Conservation (phyloP, 2,113 vertebrate species). For the Thermophis baileyi region DNA sequence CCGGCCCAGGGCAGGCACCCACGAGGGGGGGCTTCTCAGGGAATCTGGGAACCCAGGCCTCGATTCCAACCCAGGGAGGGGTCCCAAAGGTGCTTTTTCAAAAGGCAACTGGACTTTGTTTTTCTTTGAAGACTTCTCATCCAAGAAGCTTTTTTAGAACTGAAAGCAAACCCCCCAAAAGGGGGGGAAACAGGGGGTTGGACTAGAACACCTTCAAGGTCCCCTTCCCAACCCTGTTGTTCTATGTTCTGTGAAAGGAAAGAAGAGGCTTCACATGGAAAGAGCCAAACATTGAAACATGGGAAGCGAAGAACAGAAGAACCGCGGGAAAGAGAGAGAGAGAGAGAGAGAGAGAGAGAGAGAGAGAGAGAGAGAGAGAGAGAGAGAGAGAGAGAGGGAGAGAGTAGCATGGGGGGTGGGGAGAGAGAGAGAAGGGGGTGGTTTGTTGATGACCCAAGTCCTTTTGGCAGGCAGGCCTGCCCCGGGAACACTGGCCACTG, state of each 20-base stretch:
- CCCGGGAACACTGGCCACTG: conserved; percentile 82
- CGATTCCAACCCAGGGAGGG: neutral
- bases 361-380: conserved; percentile 9
- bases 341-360: neutral
- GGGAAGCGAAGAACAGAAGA: neutral
- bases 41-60: neutral
- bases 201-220: neutral
- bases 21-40: neutral
- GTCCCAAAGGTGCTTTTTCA: too few relatives aligned
- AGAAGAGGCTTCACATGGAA: neutral
- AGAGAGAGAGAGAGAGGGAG: conserved; percentile 16
- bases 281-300: neutral
- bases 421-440: conserved; percentile 56
- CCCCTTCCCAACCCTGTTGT: neutral
- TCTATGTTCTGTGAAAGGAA: neutral
- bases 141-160: too few relatives aligned
- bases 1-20: too few relatives aligned
- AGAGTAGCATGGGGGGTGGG: conserved; percentile 51
- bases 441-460: conserved; percentile 89
- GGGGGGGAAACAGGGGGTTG: neutral
- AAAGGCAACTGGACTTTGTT: too few relatives aligned
- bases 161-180: neutral
- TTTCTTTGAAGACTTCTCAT: too few relatives aligned
- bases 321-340: conserved; percentile 34
- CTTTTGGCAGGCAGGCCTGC: conserved; percentile 89